Evolutionary conservation across 2,888 invertebrate species (phyloP).

Genomic region (Drepanosiphum platanoidis): DNA sequence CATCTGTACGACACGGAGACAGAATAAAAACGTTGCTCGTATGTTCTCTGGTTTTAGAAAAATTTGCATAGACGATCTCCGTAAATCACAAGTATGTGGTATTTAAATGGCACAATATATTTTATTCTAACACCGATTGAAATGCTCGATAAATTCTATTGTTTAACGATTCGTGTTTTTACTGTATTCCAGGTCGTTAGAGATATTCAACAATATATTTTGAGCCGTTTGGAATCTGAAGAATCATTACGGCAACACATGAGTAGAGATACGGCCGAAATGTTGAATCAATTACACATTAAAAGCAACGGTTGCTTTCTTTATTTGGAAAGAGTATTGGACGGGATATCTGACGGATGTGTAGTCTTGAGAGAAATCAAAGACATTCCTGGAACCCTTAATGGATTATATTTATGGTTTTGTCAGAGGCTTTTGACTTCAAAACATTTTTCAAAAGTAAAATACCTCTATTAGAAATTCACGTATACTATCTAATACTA

Average conservation of each 20-base stretch:
- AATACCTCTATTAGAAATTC: background rate
- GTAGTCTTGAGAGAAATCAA: slow-evolving; percentile 90
- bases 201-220: slow-evolving; percentile 94
- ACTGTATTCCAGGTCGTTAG: slow-evolving; percentile 78
- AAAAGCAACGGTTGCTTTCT: slow-evolving; percentile 94
- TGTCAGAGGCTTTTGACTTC: slow-evolving; percentile 92
- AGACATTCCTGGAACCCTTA: slow-evolving; percentile 94
- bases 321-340: slow-evolving; percentile 86
- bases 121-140: background rate
- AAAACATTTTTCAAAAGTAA: slow-evolving; percentile 85
- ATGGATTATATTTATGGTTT: slow-evolving; percentile 93
- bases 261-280: slow-evolving; percentile 91
- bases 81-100: slow-evolving; percentile 80
- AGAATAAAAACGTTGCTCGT: slow-evolving; percentile 80
- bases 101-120: slow-evolving; percentile 29
- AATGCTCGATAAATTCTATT: background rate
- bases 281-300: slow-evolving; percentile 92
- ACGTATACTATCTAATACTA: too few species aligned
- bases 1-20: slow-evolving; percentile 87
- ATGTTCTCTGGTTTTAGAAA: slow-evolving; percentile 91
- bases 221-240: slow-evolving; percentile 88
- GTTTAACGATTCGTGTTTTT: background rate
- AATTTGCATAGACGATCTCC: slow-evolving; percentile 88
- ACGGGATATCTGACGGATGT: slow-evolving; percentile 92
- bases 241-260: slow-evolving; percentile 88